These are phyloP conservation scores for Etheostoma cragini DNA, from an alignment of 2,113 vertebrate species.

Conservation along the genomic window DNA sequence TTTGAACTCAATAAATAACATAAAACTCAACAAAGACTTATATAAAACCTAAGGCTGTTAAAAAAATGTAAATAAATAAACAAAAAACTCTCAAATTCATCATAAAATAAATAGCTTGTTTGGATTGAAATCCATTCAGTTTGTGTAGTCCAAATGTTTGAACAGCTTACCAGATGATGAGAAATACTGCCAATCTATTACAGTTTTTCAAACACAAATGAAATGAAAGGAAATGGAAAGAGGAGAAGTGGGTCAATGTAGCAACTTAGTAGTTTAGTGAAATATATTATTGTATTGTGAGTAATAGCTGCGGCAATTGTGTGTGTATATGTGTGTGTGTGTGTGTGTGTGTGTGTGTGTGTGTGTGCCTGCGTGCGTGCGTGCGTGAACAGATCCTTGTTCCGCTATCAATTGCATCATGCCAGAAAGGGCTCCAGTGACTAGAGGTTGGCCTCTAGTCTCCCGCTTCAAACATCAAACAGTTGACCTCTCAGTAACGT, in stretches of 20 bases:
- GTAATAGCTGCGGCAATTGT: no score
- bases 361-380: no score
- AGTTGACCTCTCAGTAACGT: slow-evolving; percentile 18
- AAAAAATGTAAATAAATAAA: neutral
- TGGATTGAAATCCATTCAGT: neutral
- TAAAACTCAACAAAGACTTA: neutral
- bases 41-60: no score
- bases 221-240: no score
- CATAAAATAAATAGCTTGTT: neutral
- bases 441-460: slow-evolving; percentile 24
- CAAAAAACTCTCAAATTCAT: neutral
- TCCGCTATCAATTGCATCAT: slow-evolving; percentile 24
- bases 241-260: no score
- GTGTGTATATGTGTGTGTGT: neutral
- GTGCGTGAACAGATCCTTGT: neutral
- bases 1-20: neutral
- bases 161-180: neutral
- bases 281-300: no score
- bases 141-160: neutral
- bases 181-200: neutral
- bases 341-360: neutral
- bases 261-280: no score
- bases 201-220: neutral
- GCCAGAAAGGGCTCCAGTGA: slow-evolving; percentile 24
- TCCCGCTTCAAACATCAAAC: slow-evolving; percentile 28